These are phyloP conservation scores for Spilogale gracilis DNA, from an alignment of 2,113 vertebrate genomes.

Conservation along the genomic window DNA sequence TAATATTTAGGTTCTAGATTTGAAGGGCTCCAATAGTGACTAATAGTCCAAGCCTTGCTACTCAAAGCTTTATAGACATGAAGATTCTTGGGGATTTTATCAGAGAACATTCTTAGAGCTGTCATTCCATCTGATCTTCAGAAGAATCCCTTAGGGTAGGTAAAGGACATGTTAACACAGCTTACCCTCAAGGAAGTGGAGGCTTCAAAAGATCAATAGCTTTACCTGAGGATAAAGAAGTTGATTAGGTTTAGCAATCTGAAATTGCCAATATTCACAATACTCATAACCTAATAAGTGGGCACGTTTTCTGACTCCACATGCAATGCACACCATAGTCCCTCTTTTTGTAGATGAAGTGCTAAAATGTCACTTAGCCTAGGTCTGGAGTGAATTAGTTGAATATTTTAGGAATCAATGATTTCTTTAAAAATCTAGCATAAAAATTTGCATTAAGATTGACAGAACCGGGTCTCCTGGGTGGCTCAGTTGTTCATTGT, in stretches of 20 bases:
- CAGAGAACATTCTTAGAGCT: background rate
- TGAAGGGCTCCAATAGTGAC: background rate
- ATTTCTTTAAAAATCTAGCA: constrained; percentile 43
- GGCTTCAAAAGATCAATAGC: background rate
- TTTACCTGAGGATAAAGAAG: background rate
- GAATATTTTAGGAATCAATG: constrained; percentile 17
- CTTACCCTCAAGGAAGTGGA: background rate
- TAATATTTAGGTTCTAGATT: constrained; percentile 17
- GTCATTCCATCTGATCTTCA: background rate
- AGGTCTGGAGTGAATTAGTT: constrained; percentile 38
- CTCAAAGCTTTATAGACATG: background rate
- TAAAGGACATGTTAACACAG: background rate
- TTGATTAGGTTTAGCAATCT: background rate
- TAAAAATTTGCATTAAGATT: constrained; percentile 45
- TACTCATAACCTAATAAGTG: background rate
- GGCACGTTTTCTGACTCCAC: background rate
- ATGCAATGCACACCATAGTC: background rate
- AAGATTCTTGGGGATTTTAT: background rate
- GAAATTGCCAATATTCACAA: background rate
- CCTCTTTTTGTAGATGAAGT: background rate
- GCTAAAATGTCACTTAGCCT: background rate
- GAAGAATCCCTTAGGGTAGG: background rate
- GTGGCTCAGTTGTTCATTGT: background rate
- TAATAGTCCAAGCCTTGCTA: background rate
- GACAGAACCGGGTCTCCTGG: background rate